Percentiles rank a stretch among this genome's conserved stretches.
These are phyloP conservation scores for Ploceus nigricollis DNA, from an alignment of 2,113 vertebrate species.

Conservation along the genomic window DNA sequence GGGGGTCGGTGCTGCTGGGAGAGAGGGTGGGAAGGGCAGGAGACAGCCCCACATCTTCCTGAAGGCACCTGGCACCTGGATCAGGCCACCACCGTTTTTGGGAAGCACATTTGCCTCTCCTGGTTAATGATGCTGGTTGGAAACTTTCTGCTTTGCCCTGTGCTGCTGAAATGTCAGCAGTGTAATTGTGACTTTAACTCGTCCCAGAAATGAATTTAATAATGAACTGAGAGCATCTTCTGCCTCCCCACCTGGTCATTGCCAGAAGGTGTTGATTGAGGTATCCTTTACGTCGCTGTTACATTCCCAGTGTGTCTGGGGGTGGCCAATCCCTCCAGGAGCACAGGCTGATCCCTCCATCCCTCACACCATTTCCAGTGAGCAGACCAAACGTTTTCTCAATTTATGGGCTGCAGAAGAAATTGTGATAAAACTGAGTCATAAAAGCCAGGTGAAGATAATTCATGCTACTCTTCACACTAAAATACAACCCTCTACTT, in stretches of 20 bases:
- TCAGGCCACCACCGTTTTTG: not conserved
- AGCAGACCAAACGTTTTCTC: not conserved
- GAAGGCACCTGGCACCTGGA: not conserved
- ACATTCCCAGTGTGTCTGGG: fast-evolving
- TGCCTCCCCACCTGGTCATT: not conserved
- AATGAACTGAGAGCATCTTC: not conserved
- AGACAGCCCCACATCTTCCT: not conserved
- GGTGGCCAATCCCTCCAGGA: not conserved
- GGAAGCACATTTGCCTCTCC: not conserved
- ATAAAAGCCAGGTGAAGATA: not conserved
- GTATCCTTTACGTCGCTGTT: not conserved
- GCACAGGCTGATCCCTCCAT: fast-evolving
- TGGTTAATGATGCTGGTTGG: fast-evolving
- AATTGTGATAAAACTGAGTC: not conserved
- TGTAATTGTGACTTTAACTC: not conserved
- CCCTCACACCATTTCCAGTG: not conserved
- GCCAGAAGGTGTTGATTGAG: not conserved
- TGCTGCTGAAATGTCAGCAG: not conserved
- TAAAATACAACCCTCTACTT: not conserved
- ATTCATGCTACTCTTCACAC: not conserved
- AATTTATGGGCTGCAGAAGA: not conserved
- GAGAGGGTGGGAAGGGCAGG: not conserved
- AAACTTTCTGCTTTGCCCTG: not conserved
- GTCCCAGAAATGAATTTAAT: not conserved
- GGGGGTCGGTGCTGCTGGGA: not conserved